phyloP scores from a whole-genome alignment of 2,888 invertebrate species.

The Pocota personata region DNA sequence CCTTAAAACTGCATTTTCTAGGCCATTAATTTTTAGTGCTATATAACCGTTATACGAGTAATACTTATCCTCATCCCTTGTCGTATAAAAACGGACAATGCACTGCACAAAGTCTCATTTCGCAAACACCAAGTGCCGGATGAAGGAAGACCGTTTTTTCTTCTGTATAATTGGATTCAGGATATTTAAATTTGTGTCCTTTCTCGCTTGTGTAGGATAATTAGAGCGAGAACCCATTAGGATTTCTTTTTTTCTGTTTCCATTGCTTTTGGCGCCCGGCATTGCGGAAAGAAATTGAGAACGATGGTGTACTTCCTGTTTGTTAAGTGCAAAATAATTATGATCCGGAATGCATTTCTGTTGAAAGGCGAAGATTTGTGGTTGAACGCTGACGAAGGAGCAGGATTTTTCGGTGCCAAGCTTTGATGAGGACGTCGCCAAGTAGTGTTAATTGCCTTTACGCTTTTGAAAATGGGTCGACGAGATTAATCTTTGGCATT shows the following conservation, averaged over 20 bases:
- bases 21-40: constrained; percentile 45
- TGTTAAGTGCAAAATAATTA: constrained; percentile 52
- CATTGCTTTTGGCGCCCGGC: not conserved
- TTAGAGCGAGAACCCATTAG: constrained; percentile 53
- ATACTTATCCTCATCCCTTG: constrained; percentile 1
- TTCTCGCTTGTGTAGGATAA: constrained; percentile 33
- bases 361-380: constrained; percentile 2
- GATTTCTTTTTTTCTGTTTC: not conserved
- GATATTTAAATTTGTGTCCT: constrained; percentile 54
- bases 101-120: not conserved
- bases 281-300: not conserved
- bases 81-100: constrained; percentile 11
- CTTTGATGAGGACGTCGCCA: not conserved
- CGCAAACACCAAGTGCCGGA: not conserved
- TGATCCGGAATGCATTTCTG: constrained; percentile 46
- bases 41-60: constrained; percentile 29
- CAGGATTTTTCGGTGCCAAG: not conserved
- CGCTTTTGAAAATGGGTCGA: not conserved
- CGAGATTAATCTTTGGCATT: no score
- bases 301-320: constrained; percentile 35
- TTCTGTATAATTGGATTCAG: constrained; percentile 36
- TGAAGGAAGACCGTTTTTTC: not conserved
- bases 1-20: constrained; percentile 54
- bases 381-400: not conserved
- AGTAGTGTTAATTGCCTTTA: not conserved